Conservation (phyloP, 92 coral and sea anemone genomes). For the Montipora capitata region DNA sequence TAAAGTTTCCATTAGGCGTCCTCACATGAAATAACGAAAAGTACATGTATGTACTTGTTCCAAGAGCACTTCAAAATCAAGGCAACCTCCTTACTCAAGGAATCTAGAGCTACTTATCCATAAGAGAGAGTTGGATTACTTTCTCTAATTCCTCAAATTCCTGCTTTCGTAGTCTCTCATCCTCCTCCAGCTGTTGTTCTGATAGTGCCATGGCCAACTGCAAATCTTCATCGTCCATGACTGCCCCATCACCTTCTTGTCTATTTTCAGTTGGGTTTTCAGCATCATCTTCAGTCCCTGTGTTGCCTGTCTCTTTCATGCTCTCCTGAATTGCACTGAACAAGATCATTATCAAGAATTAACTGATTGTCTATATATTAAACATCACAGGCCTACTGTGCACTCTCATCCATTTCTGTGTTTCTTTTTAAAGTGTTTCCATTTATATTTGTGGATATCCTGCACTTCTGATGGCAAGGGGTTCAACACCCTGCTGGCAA, state of each 20-base stretch:
- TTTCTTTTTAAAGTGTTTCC: too few relatives aligned
- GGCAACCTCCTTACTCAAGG: not conserved
- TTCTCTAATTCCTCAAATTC: conserved; percentile 92
- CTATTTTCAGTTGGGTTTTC: conserved; percentile 39
- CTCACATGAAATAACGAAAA: too few relatives aligned
- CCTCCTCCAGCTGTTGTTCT: conserved; percentile 84
- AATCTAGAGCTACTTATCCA: conserved; percentile 69
- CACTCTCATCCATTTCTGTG: too few relatives aligned
- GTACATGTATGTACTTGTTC: too few relatives aligned
- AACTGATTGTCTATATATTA: too few relatives aligned
- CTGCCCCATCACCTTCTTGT: conserved; percentile 40
- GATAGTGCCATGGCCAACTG: conserved; percentile 97
- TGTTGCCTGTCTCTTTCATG: conserved; percentile 62
- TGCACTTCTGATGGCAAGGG: too few relatives aligned
- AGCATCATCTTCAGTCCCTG: conserved; percentile 42
- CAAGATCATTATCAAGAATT: not conserved
- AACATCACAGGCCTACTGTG: too few relatives aligned
- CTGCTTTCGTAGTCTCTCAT: conserved; percentile 79
- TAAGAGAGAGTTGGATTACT: conserved; percentile 88
- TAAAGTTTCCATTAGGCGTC: too few relatives aligned
- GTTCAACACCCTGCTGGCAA: too few relatives aligned
- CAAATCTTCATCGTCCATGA: conserved; percentile 84
- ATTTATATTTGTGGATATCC: too few relatives aligned
- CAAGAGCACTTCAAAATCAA: not conserved
- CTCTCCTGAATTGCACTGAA: conserved; percentile 96